Evolutionary conservation across 2,888 invertebrate genomes (phyloP).

Genomic region (Coenonympha arcania): DNA sequence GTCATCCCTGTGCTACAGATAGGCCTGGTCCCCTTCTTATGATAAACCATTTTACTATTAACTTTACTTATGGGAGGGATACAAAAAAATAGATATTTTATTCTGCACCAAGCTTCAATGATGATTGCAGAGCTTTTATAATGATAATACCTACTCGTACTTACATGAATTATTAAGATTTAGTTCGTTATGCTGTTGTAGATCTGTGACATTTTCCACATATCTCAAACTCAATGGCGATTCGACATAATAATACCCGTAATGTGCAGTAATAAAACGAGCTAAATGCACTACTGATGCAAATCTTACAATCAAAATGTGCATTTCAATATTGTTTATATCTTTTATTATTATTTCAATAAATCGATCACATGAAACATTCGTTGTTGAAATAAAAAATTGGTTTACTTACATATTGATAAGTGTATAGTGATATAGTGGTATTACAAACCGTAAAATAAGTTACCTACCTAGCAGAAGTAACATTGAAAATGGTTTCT

Average conservation of each 20-base stretch:
- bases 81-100: too few relatives aligned
- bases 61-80: too few relatives aligned
- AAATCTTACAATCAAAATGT: not conserved
- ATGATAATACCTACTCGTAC: constrained; percentile 23
- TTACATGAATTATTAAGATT: constrained; percentile 35
- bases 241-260: not conserved
- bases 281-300: not conserved
- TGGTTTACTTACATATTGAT: not conserved
- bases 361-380: too few relatives aligned
- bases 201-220: not conserved
- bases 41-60: too few relatives aligned
- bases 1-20: too few relatives aligned
- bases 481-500: too few relatives aligned
- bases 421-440: too few relatives aligned
- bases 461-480: too few relatives aligned
- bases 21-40: too few relatives aligned
- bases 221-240: not conserved
- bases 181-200: constrained; percentile 1
- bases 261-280: not conserved
- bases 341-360: not conserved
- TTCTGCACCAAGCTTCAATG: too few relatives aligned
- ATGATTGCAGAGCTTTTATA: too few relatives aligned
- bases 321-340: not conserved
- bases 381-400: not conserved
- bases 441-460: too few relatives aligned